Evolutionary conservation across 35 echinoderm and acorn worm species (phyloP).

Genomic region (Apostichopus japonicus): DNA sequence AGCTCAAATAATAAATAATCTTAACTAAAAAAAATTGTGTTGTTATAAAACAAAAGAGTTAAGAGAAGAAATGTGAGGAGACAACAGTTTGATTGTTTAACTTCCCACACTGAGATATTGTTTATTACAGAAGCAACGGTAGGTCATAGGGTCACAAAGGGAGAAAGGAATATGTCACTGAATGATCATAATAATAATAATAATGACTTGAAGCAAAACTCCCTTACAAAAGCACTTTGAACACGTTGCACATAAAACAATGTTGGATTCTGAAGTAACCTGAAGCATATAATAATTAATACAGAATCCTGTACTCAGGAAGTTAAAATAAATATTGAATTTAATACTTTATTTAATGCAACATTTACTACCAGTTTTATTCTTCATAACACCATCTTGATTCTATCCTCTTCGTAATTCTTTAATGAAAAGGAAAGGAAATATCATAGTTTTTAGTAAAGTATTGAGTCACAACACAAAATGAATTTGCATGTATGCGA

Average conservation of each 20-base stretch:
- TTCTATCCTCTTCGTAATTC: not conserved
- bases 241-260: conserved; percentile 42
- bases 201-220: not conserved
- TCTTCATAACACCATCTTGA: not conserved
- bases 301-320: not conserved
- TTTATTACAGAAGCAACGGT: conserved; percentile 35
- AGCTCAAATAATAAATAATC: too few species aligned
- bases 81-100: not conserved
- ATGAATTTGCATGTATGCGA: not conserved
- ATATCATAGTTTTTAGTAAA: not conserved
- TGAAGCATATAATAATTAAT: not conserved
- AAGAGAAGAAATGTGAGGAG: too few species aligned
- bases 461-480: conserved; percentile 5
- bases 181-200: not conserved
- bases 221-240: conserved; percentile 29
- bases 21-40: too few species aligned
- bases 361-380: conserved; percentile 24
- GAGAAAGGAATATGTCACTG: not conserved
- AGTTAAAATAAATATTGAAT: not conserved
- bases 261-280: conserved; percentile 4
- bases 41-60: too few species aligned
- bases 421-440: not conserved
- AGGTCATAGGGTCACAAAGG: conserved; percentile 7
- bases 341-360: not conserved
- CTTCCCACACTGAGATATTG: conserved; percentile 46